Conservation (phyloP, 1,140 invertebrate species). For the Lordiphosa clarofinis region DNA sequence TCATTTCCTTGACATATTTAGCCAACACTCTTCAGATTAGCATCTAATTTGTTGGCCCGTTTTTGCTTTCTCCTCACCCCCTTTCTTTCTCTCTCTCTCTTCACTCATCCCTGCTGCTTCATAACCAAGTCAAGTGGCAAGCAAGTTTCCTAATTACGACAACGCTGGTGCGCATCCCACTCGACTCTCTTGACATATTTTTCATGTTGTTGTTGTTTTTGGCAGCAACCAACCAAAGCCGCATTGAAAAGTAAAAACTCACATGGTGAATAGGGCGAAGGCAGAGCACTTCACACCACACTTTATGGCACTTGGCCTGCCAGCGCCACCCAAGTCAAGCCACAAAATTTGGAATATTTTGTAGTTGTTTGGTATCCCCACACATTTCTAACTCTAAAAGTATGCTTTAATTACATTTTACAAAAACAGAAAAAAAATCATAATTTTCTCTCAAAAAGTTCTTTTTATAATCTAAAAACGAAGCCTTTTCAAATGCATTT, state of each 20-base stretch:
- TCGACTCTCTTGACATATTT: constrained; percentile 57
- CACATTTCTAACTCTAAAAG: no score
- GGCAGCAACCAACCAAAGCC: constrained; percentile 3
- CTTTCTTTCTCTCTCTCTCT: not conserved
- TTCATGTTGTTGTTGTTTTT: constrained; percentile 16
- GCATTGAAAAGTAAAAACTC: constrained; percentile 43
- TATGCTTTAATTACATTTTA: no score
- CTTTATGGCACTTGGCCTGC: no score
- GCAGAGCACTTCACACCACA: not conserved
- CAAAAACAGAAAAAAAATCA: no score
- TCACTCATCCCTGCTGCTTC: constrained; percentile 2
- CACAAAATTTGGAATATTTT: no score
- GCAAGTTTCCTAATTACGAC: constrained; percentile 70
- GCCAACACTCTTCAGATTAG: not conserved
- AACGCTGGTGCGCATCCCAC: constrained; percentile 43
- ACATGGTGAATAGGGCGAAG: constrained; percentile 4
- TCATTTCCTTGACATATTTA: constrained; percentile 8
- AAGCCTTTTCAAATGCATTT: constrained; percentile 54
- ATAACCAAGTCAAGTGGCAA: constrained; percentile 62
- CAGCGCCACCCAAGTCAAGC: no score
- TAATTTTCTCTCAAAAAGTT: constrained; percentile 13
- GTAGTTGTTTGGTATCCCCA: no score
- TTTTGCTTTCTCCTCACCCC: not conserved
- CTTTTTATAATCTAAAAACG: constrained; percentile 47
- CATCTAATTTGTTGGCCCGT: constrained; percentile 3